These are phyloP conservation scores for Mizuhopecten yessoensis DNA, from an alignment of 1,140 invertebrate species.

Conservation along the genomic window DNA sequence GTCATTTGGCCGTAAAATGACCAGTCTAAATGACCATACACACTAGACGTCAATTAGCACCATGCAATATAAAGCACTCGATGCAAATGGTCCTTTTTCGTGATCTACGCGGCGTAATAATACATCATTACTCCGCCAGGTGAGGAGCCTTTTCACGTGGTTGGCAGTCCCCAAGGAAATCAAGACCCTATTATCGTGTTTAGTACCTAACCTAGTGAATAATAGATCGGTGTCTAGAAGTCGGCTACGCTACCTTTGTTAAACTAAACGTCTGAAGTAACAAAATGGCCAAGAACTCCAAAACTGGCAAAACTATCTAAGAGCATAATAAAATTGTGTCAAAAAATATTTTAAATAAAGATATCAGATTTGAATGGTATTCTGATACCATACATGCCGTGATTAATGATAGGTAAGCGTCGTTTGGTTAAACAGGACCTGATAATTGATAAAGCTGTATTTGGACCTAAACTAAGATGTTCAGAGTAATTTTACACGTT, in stretches of 20 bases:
- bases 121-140: constrained; percentile 11
- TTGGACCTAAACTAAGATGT: too few species aligned
- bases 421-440: too few species aligned
- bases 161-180: neutral
- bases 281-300: neutral
- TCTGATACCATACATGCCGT: too few species aligned
- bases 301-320: too few species aligned
- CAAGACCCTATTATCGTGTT: neutral
- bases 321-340: too few species aligned
- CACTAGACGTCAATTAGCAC: constrained; percentile 32
- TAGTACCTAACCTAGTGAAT: neutral
- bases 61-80: neutral
- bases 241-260: neutral
- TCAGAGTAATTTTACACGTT: too few species aligned
- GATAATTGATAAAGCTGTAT: too few species aligned
- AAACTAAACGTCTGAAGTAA: neutral
- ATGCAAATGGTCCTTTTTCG: neutral
- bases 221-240: neutral
- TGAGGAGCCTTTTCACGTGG: constrained; percentile 7
- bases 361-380: too few species aligned
- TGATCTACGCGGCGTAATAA: constrained; percentile 25
- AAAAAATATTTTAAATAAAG: too few species aligned
- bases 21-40: constrained; percentile 4
- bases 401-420: too few species aligned
- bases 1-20: constrained; percentile 20